phyloP scores from a whole-genome alignment of 1,140 invertebrate genomes.

The Leptinotarsa undecemlineata region DNA sequence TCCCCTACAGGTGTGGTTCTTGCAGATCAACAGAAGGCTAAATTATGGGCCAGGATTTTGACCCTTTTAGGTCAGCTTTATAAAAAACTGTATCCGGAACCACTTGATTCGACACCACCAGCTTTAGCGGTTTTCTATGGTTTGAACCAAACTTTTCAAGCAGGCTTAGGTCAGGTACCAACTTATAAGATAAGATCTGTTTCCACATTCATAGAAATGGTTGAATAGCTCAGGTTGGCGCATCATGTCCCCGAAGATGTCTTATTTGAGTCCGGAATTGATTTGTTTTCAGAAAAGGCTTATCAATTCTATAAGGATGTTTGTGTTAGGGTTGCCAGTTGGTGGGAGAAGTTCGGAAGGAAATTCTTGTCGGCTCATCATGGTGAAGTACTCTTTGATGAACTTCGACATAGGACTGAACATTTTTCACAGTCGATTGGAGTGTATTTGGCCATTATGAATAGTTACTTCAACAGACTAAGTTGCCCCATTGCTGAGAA shows the following conservation, averaged over 20 bases:
- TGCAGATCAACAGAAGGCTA: no score
- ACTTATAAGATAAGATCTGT: constrained; percentile 24
- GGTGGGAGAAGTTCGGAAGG: no score
- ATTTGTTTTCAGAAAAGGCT: background rate
- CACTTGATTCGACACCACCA: background rate
- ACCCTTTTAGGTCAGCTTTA: background rate
- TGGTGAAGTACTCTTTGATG: background rate
- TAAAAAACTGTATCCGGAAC: background rate
- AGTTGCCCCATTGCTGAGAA: constrained; percentile 14
- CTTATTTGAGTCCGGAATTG: constrained; percentile 17
- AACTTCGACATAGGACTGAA: background rate
- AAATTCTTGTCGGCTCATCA: no score
- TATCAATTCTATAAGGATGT: no score
- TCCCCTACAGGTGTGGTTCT: no score
- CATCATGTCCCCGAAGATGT: constrained; percentile 33
- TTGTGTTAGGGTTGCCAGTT: no score
- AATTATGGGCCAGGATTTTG: no score
- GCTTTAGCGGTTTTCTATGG: background rate
- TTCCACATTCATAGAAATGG: constrained; percentile 43
- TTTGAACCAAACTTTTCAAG: background rate
- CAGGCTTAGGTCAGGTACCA: background rate
- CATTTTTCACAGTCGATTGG: background rate
- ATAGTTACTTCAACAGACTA: constrained; percentile 44
- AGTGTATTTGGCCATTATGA: constrained; percentile 35
- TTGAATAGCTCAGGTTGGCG: constrained; percentile 40